phyloP scores from a whole-genome alignment of 1,140 invertebrate species.

The Drosophila orena region DNA sequence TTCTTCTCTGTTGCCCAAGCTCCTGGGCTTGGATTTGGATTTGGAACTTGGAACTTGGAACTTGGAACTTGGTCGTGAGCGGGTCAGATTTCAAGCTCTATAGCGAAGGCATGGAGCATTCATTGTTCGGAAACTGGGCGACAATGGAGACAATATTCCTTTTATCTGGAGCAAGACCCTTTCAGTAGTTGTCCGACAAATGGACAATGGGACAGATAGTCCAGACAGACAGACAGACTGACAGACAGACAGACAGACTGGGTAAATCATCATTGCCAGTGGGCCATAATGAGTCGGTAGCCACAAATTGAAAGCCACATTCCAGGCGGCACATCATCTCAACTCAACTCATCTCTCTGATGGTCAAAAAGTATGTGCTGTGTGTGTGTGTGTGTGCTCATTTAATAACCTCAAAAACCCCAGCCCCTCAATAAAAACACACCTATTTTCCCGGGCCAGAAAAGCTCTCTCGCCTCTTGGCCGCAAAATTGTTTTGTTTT shows the following conservation, averaged over 20 bases:
- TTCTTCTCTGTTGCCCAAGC: constrained; percentile 5
- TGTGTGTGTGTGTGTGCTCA: constrained; percentile 19
- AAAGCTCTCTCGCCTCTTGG: neutral
- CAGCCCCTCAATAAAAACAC: neutral
- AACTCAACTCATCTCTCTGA: neutral
- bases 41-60: constrained; percentile 2
- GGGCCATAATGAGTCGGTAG: constrained; percentile 6
- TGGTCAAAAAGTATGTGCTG: constrained; percentile 1
- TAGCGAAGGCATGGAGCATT: neutral
- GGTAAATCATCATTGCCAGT: constrained; percentile 3
- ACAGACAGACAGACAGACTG: neutral
- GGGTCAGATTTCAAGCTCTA: constrained; percentile 55
- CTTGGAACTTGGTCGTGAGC: constrained; percentile 43
- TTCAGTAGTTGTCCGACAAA: neutral
- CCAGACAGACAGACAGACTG: neutral
- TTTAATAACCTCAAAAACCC: constrained; percentile 26
- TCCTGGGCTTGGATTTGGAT: constrained; percentile 28
- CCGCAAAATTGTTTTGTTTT: constrained; percentile 61
- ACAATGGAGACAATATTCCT: constrained; percentile 54
- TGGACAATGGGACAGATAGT: neutral
- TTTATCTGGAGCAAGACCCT: constrained; percentile 38
- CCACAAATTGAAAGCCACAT: constrained; percentile 21
- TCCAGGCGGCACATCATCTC: neutral
- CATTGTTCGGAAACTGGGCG: constrained; percentile 23
- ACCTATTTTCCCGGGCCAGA: neutral